phyloP scores from a whole-genome alignment of 2,113 vertebrate species.

The Machaerirhynchus nigripectus region DNA sequence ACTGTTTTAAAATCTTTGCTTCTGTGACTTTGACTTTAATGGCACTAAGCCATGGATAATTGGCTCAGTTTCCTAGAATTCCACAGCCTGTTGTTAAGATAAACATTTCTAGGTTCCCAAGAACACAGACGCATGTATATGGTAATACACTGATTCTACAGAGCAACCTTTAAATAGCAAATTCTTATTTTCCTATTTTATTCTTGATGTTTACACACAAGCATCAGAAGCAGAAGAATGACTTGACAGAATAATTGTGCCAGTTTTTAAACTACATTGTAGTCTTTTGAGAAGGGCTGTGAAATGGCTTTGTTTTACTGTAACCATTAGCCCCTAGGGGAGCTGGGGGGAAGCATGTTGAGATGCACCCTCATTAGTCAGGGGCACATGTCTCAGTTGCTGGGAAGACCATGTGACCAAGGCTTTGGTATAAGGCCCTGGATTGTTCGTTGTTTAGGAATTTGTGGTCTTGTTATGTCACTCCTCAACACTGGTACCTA shows the following conservation, averaged over 20 bases:
- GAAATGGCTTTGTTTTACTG: neutral
- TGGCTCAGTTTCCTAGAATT: slow-evolving; percentile 44
- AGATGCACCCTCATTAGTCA: neutral
- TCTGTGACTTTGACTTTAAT: slow-evolving; percentile 44
- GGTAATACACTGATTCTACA: neutral
- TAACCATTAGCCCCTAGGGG: neutral
- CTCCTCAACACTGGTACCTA: neutral
- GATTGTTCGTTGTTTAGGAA: neutral
- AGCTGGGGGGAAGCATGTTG: neutral
- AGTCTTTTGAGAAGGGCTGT: neutral
- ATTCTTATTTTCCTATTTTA: neutral
- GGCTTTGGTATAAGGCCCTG: neutral
- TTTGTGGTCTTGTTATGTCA: neutral
- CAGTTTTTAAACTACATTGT: neutral
- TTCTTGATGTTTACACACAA: neutral
- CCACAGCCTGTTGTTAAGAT: slow-evolving; percentile 59
- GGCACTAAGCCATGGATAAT: slow-evolving; percentile 15
- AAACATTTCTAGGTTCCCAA: slow-evolving; percentile 55
- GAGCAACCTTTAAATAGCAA: neutral
- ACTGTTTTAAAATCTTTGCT: neutral
- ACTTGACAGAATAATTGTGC: neutral
- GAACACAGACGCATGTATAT: slow-evolving; percentile 13
- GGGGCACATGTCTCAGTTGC: neutral
- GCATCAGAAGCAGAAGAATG: neutral
- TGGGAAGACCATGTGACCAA: neutral